Evolutionary conservation across 2,888 invertebrate species (phyloP).

Genomic region (Pollenia griseotomentosa): DNA sequence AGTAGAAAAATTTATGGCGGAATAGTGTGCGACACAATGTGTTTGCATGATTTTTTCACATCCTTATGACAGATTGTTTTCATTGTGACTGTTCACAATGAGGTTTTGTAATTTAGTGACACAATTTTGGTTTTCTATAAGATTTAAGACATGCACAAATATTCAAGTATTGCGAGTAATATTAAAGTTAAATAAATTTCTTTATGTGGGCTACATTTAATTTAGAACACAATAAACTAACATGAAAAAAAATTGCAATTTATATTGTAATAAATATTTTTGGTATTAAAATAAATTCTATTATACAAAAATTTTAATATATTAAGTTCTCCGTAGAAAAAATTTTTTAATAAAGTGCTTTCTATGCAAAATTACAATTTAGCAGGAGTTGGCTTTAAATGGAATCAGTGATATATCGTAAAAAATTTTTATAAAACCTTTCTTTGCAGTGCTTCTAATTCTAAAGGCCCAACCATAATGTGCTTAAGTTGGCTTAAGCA

Average conservation of each 20-base stretch:
- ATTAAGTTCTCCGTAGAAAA: too few relatives aligned
- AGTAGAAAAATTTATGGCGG: conserved; percentile 24
- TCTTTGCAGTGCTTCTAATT: too few relatives aligned
- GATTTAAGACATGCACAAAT: conserved; percentile 59
- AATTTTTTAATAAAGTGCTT: too few relatives aligned
- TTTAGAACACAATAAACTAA: background rate
- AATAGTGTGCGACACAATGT: conserved; percentile 38
- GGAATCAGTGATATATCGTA: too few relatives aligned
- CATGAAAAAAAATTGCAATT: conserved; percentile 4
- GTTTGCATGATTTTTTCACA: conserved; percentile 46
- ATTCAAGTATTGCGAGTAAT: conserved; percentile 45
- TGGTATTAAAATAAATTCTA: too few relatives aligned
- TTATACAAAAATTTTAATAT: too few relatives aligned
- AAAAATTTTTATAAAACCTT: too few relatives aligned
- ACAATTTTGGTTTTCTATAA: conserved; percentile 70
- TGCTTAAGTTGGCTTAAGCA: too few relatives aligned
- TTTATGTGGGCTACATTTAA: conserved; percentile 15
- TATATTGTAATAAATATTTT: background rate
- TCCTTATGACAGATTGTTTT: conserved; percentile 53
- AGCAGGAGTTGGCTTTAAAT: too few relatives aligned
- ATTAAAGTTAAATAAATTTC: conserved; percentile 46
- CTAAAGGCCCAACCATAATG: too few relatives aligned
- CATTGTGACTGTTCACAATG: conserved; percentile 69
- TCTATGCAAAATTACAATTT: too few relatives aligned
- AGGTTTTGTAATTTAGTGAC: conserved; percentile 76